These are phyloP conservation scores for Triplophysa yarkandensis DNA, from an alignment of 2,797 vertebrate genomes.

Conservation along the genomic window DNA sequence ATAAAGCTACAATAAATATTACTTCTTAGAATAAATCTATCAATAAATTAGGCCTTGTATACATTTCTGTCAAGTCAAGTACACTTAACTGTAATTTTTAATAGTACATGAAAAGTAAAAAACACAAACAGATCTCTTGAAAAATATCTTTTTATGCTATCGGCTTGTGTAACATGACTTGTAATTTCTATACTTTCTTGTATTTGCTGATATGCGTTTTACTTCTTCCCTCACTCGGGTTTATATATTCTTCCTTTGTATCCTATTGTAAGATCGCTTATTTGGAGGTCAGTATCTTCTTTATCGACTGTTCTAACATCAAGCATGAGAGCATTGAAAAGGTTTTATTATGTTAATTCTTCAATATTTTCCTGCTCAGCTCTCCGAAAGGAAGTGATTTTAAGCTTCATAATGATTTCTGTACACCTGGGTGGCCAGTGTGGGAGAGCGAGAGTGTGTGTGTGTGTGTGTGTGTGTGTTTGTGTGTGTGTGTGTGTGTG, in stretches of 20 bases:
- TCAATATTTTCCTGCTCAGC: conserved; percentile 45
- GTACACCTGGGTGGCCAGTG: conserved; percentile 57
- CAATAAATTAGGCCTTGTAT: too few species aligned
- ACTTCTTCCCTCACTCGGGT: neutral
- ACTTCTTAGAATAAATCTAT: too few species aligned
- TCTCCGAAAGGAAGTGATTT: conserved; percentile 54
- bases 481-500: neutral
- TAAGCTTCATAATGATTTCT: conserved; percentile 52
- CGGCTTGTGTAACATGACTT: too few species aligned
- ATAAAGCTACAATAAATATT: too few species aligned
- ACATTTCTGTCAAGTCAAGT: too few species aligned
- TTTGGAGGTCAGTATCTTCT: conserved; percentile 7
- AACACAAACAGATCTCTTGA: too few species aligned
- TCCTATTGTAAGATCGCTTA: neutral
- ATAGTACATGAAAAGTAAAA: too few species aligned
- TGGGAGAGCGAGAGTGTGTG: conserved; percentile 4
- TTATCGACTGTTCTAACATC: conserved; percentile 42
- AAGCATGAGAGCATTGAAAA: conserved; percentile 33
- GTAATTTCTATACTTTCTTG: too few species aligned
- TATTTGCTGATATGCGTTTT: neutral
- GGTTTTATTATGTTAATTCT: conserved; percentile 50
- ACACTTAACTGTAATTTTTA: too few species aligned
- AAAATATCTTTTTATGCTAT: too few species aligned
- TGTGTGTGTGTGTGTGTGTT: neutral
- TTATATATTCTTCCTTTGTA: neutral